Conservation (phyloP, 2,888 invertebrate genomes). For the Timandra comae region DNA sequence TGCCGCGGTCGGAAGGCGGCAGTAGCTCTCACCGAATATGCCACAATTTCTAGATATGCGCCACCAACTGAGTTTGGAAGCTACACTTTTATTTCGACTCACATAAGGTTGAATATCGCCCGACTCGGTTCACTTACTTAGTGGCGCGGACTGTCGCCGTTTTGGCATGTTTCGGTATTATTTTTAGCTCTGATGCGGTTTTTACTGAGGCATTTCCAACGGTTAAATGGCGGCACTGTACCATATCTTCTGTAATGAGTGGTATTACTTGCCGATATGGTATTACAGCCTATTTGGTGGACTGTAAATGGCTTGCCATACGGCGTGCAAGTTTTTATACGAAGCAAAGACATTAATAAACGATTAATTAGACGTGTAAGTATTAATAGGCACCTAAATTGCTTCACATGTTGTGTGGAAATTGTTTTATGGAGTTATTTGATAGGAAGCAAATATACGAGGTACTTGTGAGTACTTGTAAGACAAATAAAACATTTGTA, state of each 20-base stretch:
- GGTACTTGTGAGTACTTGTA: too few relatives aligned
- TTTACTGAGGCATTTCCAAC: conserved; percentile 43
- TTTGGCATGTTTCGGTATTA: conserved; percentile 30
- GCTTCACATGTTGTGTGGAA: too few relatives aligned
- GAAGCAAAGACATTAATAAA: too few relatives aligned
- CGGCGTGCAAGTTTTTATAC: conserved; percentile 34
- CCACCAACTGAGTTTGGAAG: too few relatives aligned
- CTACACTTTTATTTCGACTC: too few relatives aligned
- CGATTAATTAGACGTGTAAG: too few relatives aligned
- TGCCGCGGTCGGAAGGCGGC: conserved; percentile 24
- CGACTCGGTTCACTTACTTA: not conserved
- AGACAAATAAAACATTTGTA: too few relatives aligned
- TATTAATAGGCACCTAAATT: too few relatives aligned
- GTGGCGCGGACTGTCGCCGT: conserved; percentile 1
- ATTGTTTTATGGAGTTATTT: too few relatives aligned
- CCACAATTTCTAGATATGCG: not conserved
- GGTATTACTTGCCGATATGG: conserved; percentile 8
- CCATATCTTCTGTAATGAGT: conserved; percentile 20
- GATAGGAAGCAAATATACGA: too few relatives aligned
- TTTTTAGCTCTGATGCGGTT: conserved; percentile 72
- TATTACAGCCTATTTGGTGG: not conserved
- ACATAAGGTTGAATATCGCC: conserved; percentile 6
- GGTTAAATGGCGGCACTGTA: conserved; percentile 15
- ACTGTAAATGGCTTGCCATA: conserved; percentile 23
- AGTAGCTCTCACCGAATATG: not conserved